These are phyloP conservation scores for Leucophenga maculata DNA, from an alignment of 2,888 invertebrate genomes.

Conservation along the genomic window DNA sequence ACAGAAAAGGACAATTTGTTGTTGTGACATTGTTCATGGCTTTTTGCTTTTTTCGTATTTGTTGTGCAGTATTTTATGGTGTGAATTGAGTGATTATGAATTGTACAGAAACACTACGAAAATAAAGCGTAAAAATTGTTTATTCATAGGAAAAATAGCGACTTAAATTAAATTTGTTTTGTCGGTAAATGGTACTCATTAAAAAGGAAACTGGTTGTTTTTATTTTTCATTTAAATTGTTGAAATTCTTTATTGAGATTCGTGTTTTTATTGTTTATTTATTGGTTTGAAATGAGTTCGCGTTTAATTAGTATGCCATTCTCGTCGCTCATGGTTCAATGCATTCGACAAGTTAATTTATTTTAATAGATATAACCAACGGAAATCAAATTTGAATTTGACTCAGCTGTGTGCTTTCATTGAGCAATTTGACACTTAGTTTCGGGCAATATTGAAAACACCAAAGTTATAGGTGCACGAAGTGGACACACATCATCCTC, in stretches of 20 bases:
- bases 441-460: too few relatives aligned
- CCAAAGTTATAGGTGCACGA: too few relatives aligned
- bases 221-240: conserved; percentile 36
- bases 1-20: conserved; percentile 20
- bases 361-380: too few relatives aligned
- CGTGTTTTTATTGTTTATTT: conserved; percentile 56
- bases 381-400: too few relatives aligned
- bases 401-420: too few relatives aligned
- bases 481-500: too few relatives aligned
- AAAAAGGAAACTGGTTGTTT: conserved; percentile 33
- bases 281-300: conserved; percentile 44
- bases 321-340: conserved; percentile 41
- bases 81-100: conserved; percentile 58
- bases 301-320: conserved; percentile 48
- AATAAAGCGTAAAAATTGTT: conserved; percentile 2
- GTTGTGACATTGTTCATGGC: conserved; percentile 3
- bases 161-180: conserved; percentile 5
- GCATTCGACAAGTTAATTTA: conserved; percentile 50
- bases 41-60: too few relatives aligned
- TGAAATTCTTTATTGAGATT: conserved; percentile 37
- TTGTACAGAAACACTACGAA: neutral
- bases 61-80: conserved; percentile 31
- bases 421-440: too few relatives aligned
- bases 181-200: conserved; percentile 4
- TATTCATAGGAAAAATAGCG: neutral